phyloP scores from a whole-genome alignment of 2,888 invertebrate species.

The Drosophila anomalipes region DNA sequence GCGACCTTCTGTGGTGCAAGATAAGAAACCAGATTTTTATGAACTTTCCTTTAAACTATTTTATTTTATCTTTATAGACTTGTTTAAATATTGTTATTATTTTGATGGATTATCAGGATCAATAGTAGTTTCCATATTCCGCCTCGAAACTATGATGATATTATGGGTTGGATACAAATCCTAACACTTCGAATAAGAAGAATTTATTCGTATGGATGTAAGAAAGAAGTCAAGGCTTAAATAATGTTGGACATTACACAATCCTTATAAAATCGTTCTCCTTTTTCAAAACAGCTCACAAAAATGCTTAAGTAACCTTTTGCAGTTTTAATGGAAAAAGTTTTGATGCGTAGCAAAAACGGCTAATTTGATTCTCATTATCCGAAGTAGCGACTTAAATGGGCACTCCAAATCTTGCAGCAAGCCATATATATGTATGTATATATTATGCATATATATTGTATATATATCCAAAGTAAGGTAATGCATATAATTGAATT shows the following conservation, averaged over 20 bases:
- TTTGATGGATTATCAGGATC: not conserved
- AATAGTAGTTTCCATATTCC: not conserved
- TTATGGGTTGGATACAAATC: not conserved
- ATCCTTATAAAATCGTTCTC: not conserved
- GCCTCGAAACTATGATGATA: not conserved
- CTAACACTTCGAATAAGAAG: not conserved
- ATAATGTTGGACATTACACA: not conserved
- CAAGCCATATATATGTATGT: conserved; percentile 12
- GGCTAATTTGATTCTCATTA: conserved; percentile 80
- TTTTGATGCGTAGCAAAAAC: conserved; percentile 62
- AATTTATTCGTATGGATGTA: not conserved
- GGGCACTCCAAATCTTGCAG: conserved; percentile 45
- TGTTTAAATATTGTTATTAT: not conserved
- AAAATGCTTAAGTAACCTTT: conserved; percentile 34
- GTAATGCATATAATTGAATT: conserved; percentile 82
- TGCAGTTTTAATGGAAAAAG: conserved; percentile 75
- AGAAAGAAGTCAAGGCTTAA: not conserved
- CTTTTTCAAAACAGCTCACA: conserved; percentile 1
- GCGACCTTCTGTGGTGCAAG: not conserved
- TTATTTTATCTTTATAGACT: not conserved
- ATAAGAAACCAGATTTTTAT: not conserved
- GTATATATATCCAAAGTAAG: conserved; percentile 31
- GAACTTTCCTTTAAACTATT: not conserved
- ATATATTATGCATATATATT: conserved; percentile 31
- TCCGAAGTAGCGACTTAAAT: conserved; percentile 46